These are phyloP conservation scores for Mythimna loreyi DNA, from an alignment of 2,888 invertebrate species.

Conservation along the genomic window DNA sequence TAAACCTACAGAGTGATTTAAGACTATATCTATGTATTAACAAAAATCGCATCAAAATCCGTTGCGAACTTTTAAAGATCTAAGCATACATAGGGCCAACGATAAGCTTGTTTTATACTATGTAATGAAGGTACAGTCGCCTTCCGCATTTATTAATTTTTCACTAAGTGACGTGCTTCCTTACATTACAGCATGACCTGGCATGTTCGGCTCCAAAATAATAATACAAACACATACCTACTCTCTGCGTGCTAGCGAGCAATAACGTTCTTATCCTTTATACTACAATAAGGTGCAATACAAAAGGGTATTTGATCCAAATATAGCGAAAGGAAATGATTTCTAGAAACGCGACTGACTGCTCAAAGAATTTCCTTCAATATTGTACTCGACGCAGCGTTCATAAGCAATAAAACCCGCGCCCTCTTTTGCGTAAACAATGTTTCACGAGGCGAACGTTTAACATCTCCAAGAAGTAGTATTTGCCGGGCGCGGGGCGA, in stretches of 20 bases:
- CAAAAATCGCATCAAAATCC: too few relatives aligned
- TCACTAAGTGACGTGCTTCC: conserved; percentile 59
- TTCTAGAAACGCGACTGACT: conserved; percentile 64
- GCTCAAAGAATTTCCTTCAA: conserved; percentile 71
- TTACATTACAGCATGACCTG: conserved; percentile 56
- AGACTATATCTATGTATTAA: too few relatives aligned
- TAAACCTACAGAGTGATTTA: too few relatives aligned
- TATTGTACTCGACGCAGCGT: conserved; percentile 72
- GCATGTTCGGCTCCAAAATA: conserved; percentile 51
- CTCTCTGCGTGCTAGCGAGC: conserved; percentile 40
- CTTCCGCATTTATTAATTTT: conserved; percentile 57
- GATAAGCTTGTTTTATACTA: too few relatives aligned
- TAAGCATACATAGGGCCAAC: too few relatives aligned
- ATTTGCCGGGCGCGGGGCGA: conserved; percentile 55
- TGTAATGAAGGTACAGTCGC: conserved; percentile 33
- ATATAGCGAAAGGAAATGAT: conserved; percentile 58
- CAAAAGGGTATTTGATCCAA: conserved; percentile 47
- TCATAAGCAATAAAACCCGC: conserved; percentile 79
- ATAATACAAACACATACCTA: conserved; percentile 45
- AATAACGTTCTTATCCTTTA: conserved; percentile 49
- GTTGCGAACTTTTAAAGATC: too few relatives aligned
- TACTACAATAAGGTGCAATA: conserved; percentile 50
- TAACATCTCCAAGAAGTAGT: conserved; percentile 79
- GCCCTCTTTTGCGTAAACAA: conserved; percentile 74
- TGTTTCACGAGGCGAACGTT: conserved; percentile 75